phyloP scores from a whole-genome alignment of 2,888 invertebrate genomes.

The Rhaphigaster nebulosa region DNA sequence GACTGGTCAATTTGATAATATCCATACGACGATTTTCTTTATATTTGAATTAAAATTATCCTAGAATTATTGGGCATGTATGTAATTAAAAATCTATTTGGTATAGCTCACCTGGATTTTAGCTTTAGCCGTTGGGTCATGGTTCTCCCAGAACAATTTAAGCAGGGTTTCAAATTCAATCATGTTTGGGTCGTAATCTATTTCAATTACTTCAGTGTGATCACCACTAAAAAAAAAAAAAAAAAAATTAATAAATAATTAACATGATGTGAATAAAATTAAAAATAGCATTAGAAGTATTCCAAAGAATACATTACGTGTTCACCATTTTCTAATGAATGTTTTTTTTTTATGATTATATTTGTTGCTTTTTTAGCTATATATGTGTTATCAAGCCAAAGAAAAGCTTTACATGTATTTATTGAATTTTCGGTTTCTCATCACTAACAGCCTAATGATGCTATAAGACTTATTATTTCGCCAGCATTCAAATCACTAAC shows the following conservation, averaged over 20 bases:
- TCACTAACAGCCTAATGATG: too few relatives aligned
- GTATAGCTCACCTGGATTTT: conserved; percentile 79
- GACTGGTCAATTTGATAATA: too few relatives aligned
- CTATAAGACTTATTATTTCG: too few relatives aligned
- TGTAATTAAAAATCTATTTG: neutral
- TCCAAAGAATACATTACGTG: too few relatives aligned
- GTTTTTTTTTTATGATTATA: too few relatives aligned
- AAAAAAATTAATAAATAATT: neutral
- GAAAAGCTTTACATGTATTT: too few relatives aligned
- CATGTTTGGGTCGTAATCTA: conserved; percentile 88
- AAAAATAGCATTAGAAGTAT: too few relatives aligned
- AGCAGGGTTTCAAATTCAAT: conserved; percentile 83
- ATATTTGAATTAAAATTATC: neutral
- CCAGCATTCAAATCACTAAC: too few relatives aligned
- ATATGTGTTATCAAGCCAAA: too few relatives aligned
- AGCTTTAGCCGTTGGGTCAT: conserved; percentile 87
- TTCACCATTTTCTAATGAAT: too few relatives aligned
- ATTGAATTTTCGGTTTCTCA: too few relatives aligned
- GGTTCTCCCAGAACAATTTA: conserved; percentile 91
- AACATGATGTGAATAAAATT: neutral
- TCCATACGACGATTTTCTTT: neutral
- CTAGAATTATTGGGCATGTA: neutral
- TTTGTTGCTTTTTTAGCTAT: too few relatives aligned
- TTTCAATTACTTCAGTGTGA: conserved; percentile 93
- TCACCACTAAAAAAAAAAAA: conserved; percentile 81